A percentile compares a stretch with the other conserved stretches of the same genome.
These are phyloP conservation scores for Anadara kagoshimensis DNA, from an alignment of 1,140 invertebrate species.

Conservation along the genomic window DNA sequence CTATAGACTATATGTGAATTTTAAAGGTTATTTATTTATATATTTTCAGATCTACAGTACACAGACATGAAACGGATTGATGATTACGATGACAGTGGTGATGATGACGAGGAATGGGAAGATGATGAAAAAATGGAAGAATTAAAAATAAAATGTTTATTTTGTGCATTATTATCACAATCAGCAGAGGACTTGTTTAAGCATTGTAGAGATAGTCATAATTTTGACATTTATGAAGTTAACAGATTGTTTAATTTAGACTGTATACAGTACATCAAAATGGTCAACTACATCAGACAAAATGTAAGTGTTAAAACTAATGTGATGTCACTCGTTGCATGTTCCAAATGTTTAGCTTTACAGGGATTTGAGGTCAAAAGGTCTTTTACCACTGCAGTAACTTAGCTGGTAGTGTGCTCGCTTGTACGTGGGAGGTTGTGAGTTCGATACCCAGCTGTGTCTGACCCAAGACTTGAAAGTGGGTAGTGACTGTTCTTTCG, in stretches of 20 bases:
- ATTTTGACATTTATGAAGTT: constrained; percentile 81
- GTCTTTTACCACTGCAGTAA: too few relatives aligned
- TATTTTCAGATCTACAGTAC: constrained; percentile 6
- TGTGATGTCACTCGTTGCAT: too few relatives aligned
- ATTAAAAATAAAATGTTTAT: constrained; percentile 76
- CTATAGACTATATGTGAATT: not conserved
- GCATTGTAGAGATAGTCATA: constrained; percentile 78
- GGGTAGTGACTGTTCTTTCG: too few relatives aligned
- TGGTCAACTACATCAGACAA: constrained; percentile 90
- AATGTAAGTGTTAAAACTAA: constrained; percentile 70
- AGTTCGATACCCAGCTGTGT: too few relatives aligned
- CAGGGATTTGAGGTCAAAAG: too few relatives aligned
- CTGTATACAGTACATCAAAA: constrained; percentile 89
- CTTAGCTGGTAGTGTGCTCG: too few relatives aligned
- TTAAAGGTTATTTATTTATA: not conserved
- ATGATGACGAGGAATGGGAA: constrained; percentile 71
- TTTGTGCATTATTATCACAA: constrained; percentile 75
- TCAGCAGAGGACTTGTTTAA: constrained; percentile 73
- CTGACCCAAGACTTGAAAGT: too few relatives aligned
- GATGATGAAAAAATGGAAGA: constrained; percentile 75
- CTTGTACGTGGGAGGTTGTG: too few relatives aligned
- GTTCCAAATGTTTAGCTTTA: too few relatives aligned
- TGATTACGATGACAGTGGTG: constrained; percentile 28
- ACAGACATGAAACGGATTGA: not conserved
- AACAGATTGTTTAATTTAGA: constrained; percentile 85